phyloP scores from a whole-genome alignment of 1,140 invertebrate species.

The Mamestra configurata region DNA sequence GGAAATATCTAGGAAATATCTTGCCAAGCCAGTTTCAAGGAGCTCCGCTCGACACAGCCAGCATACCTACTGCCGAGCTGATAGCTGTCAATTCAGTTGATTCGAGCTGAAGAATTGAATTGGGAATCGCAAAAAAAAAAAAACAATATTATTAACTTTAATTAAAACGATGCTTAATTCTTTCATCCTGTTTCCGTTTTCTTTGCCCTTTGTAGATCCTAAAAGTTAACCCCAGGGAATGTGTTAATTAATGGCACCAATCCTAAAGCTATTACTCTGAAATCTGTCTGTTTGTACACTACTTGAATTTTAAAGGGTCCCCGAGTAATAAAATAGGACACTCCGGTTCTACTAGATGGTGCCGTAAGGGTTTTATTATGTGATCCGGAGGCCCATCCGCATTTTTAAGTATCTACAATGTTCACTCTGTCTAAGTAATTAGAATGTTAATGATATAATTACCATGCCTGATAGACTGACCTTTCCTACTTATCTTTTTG shows the following conservation, averaged over 20 bases:
- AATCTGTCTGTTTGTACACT: constrained; percentile 36
- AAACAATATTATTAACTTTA: background rate
- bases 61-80: too few relatives aligned
- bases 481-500: too few relatives aligned
- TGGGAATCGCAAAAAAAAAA: too few relatives aligned
- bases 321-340: background rate
- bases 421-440: background rate
- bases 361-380: constrained; percentile 9
- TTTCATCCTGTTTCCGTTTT: background rate
- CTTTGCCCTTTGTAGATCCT: background rate
- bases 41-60: too few relatives aligned
- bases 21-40: too few relatives aligned
- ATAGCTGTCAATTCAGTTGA: too few relatives aligned
- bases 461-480: background rate
- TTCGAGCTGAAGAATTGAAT: too few relatives aligned
- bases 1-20: too few relatives aligned
- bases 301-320: constrained; percentile 32
- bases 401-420: background rate
- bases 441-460: background rate
- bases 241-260: constrained; percentile 38
- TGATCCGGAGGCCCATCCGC: too few relatives aligned
- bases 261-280: constrained; percentile 13
- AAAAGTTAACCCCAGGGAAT: constrained; percentile 22
- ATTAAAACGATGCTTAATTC: background rate
- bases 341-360: background rate